A percentile compares a stretch with the other conserved stretches of the same genome.
Evolutionary conservation across 1,140 invertebrate genomes (phyloP).

Genomic region (Choristoneura fumiferana): DNA sequence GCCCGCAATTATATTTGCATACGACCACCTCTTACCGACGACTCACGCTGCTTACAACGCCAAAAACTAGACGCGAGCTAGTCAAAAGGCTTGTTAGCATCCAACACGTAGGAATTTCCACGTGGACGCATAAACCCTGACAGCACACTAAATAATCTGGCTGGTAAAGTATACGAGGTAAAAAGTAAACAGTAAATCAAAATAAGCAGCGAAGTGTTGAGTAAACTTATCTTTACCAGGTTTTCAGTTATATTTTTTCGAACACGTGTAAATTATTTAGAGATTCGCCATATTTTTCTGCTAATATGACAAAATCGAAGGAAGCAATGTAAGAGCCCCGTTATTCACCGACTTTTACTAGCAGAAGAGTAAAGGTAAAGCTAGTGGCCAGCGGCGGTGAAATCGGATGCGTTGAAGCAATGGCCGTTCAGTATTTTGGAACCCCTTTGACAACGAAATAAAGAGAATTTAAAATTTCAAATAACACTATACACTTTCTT

Average conservation of each 20-base stretch:
- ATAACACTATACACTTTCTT: too few species aligned
- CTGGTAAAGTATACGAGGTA: not conserved
- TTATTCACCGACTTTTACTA: slow-evolving; percentile 1
- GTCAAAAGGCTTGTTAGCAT: not conserved
- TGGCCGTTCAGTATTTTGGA: not conserved
- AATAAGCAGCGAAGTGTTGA: not conserved
- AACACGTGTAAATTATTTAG: not conserved
- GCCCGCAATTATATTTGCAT: slow-evolving; percentile 54
- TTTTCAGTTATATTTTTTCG: not conserved
- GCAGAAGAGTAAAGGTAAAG: slow-evolving; percentile 2
- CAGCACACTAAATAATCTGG: not conserved
- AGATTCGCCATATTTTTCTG: not conserved
- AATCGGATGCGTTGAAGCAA: slow-evolving; percentile 4
- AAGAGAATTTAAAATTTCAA: not conserved
- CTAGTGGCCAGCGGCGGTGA: not conserved
- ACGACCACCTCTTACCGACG: slow-evolving; percentile 36
- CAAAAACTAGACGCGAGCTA: slow-evolving; percentile 21
- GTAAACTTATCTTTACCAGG: too few species aligned
- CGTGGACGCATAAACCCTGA: not conserved
- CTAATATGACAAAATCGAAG: not conserved
- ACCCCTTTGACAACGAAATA: not conserved
- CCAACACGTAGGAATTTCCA: not conserved
- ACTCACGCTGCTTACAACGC: slow-evolving; percentile 27
- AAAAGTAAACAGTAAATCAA: not conserved
- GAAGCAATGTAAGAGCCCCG: not conserved